These are phyloP conservation scores for Phocoena sinus DNA, from an alignment of 2,113 vertebrate species.

Conservation along the genomic window DNA sequence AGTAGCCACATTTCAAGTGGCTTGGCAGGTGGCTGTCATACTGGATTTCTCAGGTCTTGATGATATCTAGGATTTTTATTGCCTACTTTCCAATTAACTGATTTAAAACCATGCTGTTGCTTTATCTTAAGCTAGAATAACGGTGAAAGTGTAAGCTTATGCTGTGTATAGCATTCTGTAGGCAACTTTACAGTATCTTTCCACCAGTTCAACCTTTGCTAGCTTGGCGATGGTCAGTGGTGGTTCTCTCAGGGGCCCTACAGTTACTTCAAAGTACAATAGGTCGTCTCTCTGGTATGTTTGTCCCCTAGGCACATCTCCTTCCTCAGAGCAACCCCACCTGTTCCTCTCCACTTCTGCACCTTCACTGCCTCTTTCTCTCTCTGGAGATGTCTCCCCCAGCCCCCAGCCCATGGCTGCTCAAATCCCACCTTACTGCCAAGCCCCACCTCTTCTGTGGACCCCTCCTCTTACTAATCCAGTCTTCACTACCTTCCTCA, in stretches of 20 bases:
- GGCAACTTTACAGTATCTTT: neutral
- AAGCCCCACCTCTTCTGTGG: neutral
- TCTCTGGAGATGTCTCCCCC: neutral
- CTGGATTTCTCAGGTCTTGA: neutral
- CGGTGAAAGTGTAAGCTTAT: neutral
- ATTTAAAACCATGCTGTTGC: neutral
- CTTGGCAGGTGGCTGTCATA: neutral
- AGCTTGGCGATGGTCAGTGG: neutral
- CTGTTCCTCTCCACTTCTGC: neutral
- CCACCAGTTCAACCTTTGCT: neutral
- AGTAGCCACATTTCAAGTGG: neutral
- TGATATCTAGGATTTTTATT: neutral
- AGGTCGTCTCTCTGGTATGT: neutral
- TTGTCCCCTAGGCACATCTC: neutral
- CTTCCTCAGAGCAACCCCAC: neutral
- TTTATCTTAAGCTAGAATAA: neutral
- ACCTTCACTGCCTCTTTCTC: neutral
- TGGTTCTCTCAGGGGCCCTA: neutral
- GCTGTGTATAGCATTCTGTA: neutral
- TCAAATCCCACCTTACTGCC: neutral
- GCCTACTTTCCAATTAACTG: neutral
- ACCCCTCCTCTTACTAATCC: neutral
- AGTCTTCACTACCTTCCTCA: neutral
- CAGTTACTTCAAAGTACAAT: neutral
- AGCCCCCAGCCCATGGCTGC: neutral